Percentiles rank a stretch among this genome's conserved stretches.
phyloP scores from a whole-genome alignment of 2,888 invertebrate genomes.

The Lasioglossum calceatum region DNA sequence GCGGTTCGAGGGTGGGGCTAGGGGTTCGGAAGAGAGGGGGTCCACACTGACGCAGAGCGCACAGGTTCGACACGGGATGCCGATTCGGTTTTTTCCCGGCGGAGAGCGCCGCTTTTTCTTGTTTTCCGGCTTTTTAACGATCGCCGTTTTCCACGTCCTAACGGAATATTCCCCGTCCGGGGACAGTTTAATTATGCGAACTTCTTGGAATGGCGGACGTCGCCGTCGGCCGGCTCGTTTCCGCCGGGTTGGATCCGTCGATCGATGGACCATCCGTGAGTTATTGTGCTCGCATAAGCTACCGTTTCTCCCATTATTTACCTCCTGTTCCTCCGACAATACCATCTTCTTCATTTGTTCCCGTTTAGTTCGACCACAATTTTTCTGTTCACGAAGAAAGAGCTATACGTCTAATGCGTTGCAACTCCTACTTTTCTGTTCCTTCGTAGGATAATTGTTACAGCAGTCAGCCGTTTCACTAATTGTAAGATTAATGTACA shows the following conservation, averaged over 20 bases:
- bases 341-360: background rate
- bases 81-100: conserved; percentile 28
- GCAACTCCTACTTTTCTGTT: too few species aligned
- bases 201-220: conserved; percentile 13
- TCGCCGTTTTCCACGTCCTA: conserved; percentile 24
- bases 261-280: conserved; percentile 7
- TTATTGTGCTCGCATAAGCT: conserved; percentile 34
- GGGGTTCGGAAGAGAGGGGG: background rate
- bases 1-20: background rate
- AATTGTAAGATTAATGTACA: too few species aligned
- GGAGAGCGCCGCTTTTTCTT: conserved; percentile 8
- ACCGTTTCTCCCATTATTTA: conserved; percentile 21
- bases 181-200: conserved; percentile 46
- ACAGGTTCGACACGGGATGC: conserved; percentile 1
- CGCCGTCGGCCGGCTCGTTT: background rate
- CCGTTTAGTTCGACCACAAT: background rate
- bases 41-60: conserved; percentile 11
- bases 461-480: background rate
- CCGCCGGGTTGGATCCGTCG: background rate
- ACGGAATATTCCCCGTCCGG: conserved; percentile 43
- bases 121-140: conserved; percentile 13
- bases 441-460: background rate
- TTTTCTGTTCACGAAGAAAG: background rate
- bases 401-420: background rate
- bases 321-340: background rate